Percentiles rank a stretch among this genome's conserved stretches.
Evolutionary conservation across 2,113 vertebrate species (phyloP).

Genomic region (Lucifuga dentata): DNA sequence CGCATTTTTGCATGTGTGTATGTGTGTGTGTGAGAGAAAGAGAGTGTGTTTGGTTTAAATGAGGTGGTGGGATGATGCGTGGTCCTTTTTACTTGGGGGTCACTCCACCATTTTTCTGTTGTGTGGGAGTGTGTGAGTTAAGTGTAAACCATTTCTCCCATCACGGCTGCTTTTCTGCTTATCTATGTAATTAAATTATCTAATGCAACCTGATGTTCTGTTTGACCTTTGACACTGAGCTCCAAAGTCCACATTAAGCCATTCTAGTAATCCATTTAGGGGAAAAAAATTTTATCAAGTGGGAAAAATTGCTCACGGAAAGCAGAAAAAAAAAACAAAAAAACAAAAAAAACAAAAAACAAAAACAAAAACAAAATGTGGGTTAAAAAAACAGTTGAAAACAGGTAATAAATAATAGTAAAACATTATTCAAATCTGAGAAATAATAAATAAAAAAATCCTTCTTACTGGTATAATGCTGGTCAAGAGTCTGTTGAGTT

Average conservation of each 20-base stretch:
- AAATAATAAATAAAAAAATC: too few species aligned
- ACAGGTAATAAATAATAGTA: too few species aligned
- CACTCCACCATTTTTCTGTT: not conserved
- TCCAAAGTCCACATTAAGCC: not conserved
- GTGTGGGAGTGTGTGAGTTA: not conserved
- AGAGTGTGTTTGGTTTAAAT: not conserved
- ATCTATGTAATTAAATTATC: constrained; percentile 9
- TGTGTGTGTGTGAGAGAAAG: constrained; percentile 3
- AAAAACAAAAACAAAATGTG: too few species aligned
- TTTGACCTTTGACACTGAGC: constrained; percentile 7
- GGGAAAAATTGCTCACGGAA: too few species aligned
- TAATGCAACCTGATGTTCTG: not conserved
- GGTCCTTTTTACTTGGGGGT: not conserved
- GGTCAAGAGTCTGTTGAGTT: too few species aligned
- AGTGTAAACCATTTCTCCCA: not conserved
- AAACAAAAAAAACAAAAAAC: too few species aligned
- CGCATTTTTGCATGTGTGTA: not conserved
- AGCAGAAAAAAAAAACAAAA: too few species aligned
- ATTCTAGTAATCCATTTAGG: too few species aligned
- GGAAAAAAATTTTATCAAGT: too few species aligned
- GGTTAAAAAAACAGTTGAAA: too few species aligned
- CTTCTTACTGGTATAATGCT: too few species aligned
- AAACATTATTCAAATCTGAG: too few species aligned
- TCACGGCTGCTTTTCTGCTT: constrained; percentile 1
- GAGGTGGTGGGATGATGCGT: not conserved